Evolutionary conservation across 2,113 vertebrate species (phyloP).

Genomic region (Bolborhynchus lineola): DNA sequence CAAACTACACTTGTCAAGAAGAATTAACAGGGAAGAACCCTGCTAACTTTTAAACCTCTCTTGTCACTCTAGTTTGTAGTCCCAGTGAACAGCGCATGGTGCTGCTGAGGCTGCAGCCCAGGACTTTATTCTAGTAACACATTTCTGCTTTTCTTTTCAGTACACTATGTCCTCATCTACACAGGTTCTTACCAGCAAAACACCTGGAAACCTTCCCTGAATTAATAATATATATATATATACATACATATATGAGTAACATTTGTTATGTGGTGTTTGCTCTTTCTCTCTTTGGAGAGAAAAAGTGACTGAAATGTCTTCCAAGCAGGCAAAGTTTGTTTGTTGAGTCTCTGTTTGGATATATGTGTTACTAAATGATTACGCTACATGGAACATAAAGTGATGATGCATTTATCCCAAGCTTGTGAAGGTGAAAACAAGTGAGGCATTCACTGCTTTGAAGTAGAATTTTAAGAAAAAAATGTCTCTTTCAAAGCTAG

Average conservation of each 20-base stretch:
- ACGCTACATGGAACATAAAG: neutral
- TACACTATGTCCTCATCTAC: neutral
- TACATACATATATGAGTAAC: accelerated
- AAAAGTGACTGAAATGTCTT: neutral
- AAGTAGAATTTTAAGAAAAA: neutral
- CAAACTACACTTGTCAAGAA: neutral
- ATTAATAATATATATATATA: neutral
- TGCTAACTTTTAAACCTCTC: neutral
- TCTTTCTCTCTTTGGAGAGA: neutral
- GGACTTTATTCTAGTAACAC: neutral
- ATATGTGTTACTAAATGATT: neutral
- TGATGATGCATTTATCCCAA: neutral
- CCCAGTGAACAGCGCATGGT: neutral
- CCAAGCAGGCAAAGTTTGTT: neutral
- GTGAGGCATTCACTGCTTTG: neutral
- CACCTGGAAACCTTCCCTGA: neutral
- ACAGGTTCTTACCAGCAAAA: neutral
- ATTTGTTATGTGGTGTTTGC: neutral
- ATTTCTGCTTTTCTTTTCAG: neutral
- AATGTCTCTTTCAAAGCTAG: neutral
- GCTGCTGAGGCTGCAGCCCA: neutral
- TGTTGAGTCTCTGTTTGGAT: neutral
- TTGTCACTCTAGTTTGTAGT: neutral
- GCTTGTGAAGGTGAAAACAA: neutral
- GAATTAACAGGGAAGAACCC: neutral